Percentiles rank a stretch among this genome's conserved stretches.
Conservation (phyloP, 2,888 invertebrate genomes). For the Cryptocheilus praepositus region DNA sequence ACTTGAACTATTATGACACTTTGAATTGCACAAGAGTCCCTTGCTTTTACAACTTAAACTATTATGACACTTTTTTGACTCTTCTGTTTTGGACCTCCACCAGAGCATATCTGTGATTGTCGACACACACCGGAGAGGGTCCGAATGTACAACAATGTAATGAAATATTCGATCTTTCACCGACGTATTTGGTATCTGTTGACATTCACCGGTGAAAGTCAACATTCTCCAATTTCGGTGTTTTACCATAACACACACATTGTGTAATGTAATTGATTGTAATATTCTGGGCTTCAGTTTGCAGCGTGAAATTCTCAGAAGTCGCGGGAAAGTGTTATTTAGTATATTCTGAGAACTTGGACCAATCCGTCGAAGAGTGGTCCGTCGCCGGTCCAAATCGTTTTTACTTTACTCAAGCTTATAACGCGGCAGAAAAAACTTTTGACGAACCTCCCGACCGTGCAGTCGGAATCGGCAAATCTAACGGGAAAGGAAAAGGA, state of each 20-base stretch:
- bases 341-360: conserved; percentile 80
- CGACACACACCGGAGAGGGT: too few species aligned
- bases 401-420: conserved; percentile 85
- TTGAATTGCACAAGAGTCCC: too few species aligned
- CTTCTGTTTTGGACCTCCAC: too few species aligned
- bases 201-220: too few species aligned
- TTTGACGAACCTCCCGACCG: conserved; percentile 80
- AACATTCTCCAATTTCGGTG: too few species aligned
- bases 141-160: too few species aligned
- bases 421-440: conserved; percentile 77
- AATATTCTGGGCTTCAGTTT: conserved; percentile 68
- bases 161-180: too few species aligned
- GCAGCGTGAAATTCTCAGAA: conserved; percentile 77
- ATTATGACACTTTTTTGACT: too few species aligned
- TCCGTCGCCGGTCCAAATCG: conserved; percentile 80
- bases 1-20: too few species aligned
- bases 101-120: too few species aligned
- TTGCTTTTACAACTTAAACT: too few species aligned
- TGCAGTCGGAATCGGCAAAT: conserved; percentile 79
- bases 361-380: conserved; percentile 78
- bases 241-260: not conserved
- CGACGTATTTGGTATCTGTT: too few species aligned
- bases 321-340: conserved; percentile 84
- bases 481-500: conserved; percentile 80
- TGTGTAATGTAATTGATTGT: not conserved